Conservation (phyloP, 2,888 invertebrate genomes). For the Campaea margaritaria region DNA sequence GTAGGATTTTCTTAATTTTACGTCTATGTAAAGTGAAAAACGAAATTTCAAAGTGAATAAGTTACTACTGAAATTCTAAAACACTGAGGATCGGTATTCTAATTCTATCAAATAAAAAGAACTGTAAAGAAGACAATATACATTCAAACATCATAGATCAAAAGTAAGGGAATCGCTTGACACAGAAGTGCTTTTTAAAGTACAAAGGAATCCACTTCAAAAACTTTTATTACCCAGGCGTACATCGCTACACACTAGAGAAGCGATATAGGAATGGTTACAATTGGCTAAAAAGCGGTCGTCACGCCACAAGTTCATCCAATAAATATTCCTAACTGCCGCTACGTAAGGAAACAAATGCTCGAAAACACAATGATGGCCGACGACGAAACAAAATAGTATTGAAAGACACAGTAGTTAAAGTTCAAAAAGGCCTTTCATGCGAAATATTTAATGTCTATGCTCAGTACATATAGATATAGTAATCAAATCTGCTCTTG, state of each 20-base stretch:
- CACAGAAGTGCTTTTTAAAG: constrained; percentile 38
- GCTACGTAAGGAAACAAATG: constrained; percentile 81
- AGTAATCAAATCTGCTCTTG: no score
- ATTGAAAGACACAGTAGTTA: constrained; percentile 13
- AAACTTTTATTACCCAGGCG: constrained; percentile 63
- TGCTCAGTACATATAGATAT: no score
- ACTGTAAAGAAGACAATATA: not conserved
- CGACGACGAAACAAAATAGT: constrained; percentile 60
- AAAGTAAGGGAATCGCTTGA: constrained; percentile 3
- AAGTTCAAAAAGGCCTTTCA: not conserved
- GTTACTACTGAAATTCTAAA: no score
- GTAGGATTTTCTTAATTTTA: no score
- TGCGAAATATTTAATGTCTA: no score
- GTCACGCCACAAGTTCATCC: constrained; percentile 80
- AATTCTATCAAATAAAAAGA: no score
- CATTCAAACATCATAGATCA: constrained; percentile 1
- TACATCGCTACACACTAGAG: constrained; percentile 47
- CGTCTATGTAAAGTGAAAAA: no score
- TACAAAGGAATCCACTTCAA: constrained; percentile 57
- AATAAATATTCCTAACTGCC: constrained; percentile 84
- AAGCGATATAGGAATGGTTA: constrained; percentile 69
- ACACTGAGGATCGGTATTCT: no score
- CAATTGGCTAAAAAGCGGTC: constrained; percentile 78
- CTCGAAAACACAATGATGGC: constrained; percentile 81
- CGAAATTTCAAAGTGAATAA: no score